These are phyloP conservation scores for Acleris literana DNA, from an alignment of 2,888 invertebrate genomes.

Conservation along the genomic window DNA sequence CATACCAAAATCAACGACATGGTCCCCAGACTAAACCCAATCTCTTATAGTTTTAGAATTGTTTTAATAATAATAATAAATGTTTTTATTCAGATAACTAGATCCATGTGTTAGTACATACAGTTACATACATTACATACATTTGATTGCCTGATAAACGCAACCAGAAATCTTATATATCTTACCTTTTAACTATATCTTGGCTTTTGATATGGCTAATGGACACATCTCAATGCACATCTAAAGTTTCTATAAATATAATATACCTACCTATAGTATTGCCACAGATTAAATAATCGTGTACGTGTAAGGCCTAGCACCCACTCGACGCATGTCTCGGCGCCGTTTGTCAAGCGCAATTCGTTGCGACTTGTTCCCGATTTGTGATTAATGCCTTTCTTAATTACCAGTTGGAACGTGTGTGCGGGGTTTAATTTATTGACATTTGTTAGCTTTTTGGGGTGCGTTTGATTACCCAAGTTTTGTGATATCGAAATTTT, in stretches of 20 bases:
- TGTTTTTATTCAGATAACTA: too few relatives aligned
- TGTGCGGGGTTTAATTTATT: conserved; percentile 69
- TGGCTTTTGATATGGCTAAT: too few relatives aligned
- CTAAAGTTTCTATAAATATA: not conserved
- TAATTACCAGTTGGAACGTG: conserved; percentile 79
- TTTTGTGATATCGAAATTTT: conserved; percentile 42
- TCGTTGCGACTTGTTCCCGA: conserved; percentile 64
- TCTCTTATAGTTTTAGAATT: too few relatives aligned
- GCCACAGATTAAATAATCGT: not conserved
- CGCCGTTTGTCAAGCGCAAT: conserved; percentile 74
- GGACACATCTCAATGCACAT: not conserved
- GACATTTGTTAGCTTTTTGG: conserved; percentile 67
- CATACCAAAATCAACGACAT: too few relatives aligned
- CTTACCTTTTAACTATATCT: too few relatives aligned
- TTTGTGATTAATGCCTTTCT: conserved; percentile 80
- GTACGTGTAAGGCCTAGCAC: conserved; percentile 53
- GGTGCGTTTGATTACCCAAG: conserved; percentile 51
- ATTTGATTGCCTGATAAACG: too few relatives aligned
- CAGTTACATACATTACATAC: too few relatives aligned
- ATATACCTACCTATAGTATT: too few relatives aligned
- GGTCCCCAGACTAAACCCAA: too few relatives aligned
- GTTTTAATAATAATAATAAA: too few relatives aligned
- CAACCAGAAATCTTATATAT: too few relatives aligned
- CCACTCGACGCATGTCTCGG: conserved; percentile 69
- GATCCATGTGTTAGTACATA: too few relatives aligned